Percentiles rank a stretch among this genome's conserved stretches.
phyloP scores from a whole-genome alignment of 2,888 invertebrate genomes.

The Synanthedon formicaeformis region DNA sequence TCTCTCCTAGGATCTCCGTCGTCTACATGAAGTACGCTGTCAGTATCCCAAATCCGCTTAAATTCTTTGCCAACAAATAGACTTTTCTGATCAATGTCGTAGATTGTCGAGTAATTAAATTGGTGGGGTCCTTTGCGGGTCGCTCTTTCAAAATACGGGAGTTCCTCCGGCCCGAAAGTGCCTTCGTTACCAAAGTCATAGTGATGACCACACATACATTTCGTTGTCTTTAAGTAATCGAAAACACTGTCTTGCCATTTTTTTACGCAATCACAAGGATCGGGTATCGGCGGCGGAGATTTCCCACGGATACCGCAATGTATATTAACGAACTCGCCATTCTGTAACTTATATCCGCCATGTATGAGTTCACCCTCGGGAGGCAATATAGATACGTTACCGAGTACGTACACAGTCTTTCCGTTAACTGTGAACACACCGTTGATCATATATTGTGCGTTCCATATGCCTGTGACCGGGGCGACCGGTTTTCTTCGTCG shows the following conservation, averaged over 20 bases:
- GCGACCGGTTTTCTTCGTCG: conserved; percentile 26
- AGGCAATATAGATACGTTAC: conserved; percentile 33
- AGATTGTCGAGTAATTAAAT: conserved; percentile 52
- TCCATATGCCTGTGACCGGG: conserved; percentile 36
- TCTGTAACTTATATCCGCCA: conserved; percentile 33
- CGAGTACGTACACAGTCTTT: conserved; percentile 34
- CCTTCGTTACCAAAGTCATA: conserved; percentile 49
- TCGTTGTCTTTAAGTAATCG: conserved; percentile 32
- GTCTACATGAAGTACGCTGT: conserved; percentile 33
- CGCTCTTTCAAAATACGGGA: conserved; percentile 45
- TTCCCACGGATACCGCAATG: conserved; percentile 37
- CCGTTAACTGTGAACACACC: conserved; percentile 37
- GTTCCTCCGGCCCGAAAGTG: conserved; percentile 32
- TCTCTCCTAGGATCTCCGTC: conserved; percentile 21
- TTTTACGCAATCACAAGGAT: conserved; percentile 43
- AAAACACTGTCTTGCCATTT: conserved; percentile 38
- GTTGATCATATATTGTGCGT: conserved; percentile 39
- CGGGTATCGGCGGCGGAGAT: conserved; percentile 24
- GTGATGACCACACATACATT: conserved; percentile 47
- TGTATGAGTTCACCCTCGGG: conserved; percentile 45
- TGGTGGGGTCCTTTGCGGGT: conserved; percentile 23
- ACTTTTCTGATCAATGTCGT: conserved; percentile 34
- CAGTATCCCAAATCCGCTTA: conserved; percentile 47
- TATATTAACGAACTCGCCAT: conserved; percentile 32
- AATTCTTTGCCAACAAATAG: conserved; percentile 40